phyloP scores from a whole-genome alignment of 2,888 invertebrate species.

The Leucophenga maculata region DNA sequence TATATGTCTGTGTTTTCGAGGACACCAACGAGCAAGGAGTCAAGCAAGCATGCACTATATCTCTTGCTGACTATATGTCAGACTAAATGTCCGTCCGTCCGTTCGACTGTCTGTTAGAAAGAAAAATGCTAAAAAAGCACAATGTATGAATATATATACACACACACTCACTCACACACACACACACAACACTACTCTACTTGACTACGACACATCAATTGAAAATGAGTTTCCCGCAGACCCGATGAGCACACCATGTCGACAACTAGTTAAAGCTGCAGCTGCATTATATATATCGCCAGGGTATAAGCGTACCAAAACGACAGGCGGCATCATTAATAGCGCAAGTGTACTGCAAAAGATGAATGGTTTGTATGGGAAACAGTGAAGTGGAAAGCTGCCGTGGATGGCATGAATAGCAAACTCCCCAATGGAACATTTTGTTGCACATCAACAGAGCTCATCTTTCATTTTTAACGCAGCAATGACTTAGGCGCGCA shows the following conservation, averaged over 20 bases:
- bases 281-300: no score
- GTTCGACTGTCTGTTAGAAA: background rate
- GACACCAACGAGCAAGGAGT: background rate
- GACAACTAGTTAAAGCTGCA: conserved; percentile 1
- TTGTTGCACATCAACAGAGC: conserved; percentile 23
- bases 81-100: background rate
- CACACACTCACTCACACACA: conserved; percentile 16
- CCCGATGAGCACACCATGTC: conserved; percentile 28
- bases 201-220: conserved; percentile 52
- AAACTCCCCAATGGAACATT: conserved; percentile 12
- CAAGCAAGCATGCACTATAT: no score
- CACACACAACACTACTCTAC: conserved; percentile 30
- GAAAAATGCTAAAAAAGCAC: conserved; percentile 9
- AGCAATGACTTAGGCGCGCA: conserved; percentile 12
- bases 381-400: background rate
- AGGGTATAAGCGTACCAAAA: background rate
- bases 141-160: background rate
- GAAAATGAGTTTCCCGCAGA: conserved; percentile 50
- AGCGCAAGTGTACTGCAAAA: background rate
- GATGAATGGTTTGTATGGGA: background rate
- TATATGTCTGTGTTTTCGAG: conserved; percentile 10
- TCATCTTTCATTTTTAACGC: conserved; percentile 27
- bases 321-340: conserved; percentile 18
- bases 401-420: background rate
- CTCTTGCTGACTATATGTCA: no score